Evolutionary conservation across 2,888 invertebrate genomes (phyloP).

Genomic region (Megalurothrips usitatus): DNA sequence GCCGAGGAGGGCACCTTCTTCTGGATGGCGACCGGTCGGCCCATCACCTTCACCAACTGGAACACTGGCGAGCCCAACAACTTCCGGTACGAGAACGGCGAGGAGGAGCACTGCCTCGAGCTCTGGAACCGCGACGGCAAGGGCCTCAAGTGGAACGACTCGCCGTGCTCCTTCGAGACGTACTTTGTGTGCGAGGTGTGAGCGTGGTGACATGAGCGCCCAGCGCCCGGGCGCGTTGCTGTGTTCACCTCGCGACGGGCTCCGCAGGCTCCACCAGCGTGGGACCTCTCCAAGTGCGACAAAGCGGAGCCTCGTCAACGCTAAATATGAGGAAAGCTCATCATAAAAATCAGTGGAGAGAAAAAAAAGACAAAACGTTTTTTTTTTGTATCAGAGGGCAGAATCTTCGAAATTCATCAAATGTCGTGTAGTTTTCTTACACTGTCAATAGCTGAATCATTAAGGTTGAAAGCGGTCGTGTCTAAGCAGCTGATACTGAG

Average conservation of each 20-base stretch:
- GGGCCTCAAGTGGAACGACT: constrained; percentile 90
- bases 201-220: not conserved
- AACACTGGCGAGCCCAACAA: constrained; percentile 92
- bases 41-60: constrained; percentile 88
- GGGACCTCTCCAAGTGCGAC: not conserved
- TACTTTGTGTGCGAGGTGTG: constrained; percentile 84
- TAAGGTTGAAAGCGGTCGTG: no score
- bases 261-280: not conserved
- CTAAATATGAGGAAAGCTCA: no score
- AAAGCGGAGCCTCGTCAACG: not conserved
- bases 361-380: no score
- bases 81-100: constrained; percentile 88
- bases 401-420: no score
- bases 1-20: constrained; percentile 88
- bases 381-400: no score
- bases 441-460: no score
- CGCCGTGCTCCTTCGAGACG: constrained; percentile 88
- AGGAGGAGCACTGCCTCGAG: constrained; percentile 87
- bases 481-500: not conserved
- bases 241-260: not conserved
- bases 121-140: constrained; percentile 89
- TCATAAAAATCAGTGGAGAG: no score
- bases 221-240: not conserved
- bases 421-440: no score
- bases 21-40: constrained; percentile 88